These are phyloP conservation scores for Eupithecia pulchellata DNA, from an alignment of 2,888 invertebrate species.

Conservation along the genomic window DNA sequence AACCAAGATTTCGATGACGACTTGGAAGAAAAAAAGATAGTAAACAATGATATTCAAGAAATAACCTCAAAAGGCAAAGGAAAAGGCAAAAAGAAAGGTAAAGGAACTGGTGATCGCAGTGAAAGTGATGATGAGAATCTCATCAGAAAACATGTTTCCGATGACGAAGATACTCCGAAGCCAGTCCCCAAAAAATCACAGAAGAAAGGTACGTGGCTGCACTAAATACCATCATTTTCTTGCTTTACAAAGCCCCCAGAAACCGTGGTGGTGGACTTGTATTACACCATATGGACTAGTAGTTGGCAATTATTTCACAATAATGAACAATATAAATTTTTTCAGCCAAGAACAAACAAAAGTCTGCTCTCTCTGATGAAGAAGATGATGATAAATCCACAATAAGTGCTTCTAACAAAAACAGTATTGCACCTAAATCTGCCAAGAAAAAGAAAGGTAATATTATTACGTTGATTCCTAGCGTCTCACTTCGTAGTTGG, in stretches of 20 bases:
- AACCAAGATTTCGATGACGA: conserved; percentile 84
- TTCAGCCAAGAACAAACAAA: conserved; percentile 78
- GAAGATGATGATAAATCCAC: conserved; percentile 75
- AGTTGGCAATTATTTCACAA: neutral
- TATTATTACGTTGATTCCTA: neutral
- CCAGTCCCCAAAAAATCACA: conserved; percentile 78
- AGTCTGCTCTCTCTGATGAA: conserved; percentile 72
- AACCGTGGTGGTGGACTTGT: neutral
- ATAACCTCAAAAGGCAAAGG: conserved; percentile 84
- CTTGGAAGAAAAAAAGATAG: conserved; percentile 71
- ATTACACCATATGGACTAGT: neutral
- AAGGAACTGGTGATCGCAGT: conserved; percentile 78
- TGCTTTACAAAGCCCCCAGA: neutral
- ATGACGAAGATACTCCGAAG: conserved; percentile 75
- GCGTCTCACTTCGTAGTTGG: neutral
- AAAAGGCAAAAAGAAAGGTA: conserved; percentile 79
- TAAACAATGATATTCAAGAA: conserved; percentile 63
- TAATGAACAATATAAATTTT: neutral
- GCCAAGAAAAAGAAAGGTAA: conserved; percentile 80
- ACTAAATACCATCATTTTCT: neutral
- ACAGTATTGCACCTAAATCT: conserved; percentile 55
- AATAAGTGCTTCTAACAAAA: conserved; percentile 61
- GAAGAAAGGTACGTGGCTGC: conserved; percentile 75
- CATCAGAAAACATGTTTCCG: conserved; percentile 64
- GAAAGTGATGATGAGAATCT: conserved; percentile 70